Evolutionary conservation across 2,113 vertebrate species (phyloP).

Genomic region (Catharus bicknelli): DNA sequence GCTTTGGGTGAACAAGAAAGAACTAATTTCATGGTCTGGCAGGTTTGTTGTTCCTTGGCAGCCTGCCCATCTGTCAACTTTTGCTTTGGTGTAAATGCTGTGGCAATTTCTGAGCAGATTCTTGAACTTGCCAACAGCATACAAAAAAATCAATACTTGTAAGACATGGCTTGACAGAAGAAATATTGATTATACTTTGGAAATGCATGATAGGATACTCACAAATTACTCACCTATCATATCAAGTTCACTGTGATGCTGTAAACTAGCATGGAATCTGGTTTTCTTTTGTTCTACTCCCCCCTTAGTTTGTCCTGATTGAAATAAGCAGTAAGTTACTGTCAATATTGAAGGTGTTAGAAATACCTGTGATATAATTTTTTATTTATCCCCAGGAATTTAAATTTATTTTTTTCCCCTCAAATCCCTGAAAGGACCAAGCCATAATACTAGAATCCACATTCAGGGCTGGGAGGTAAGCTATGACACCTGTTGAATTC

Average conservation of each 20-base stretch:
- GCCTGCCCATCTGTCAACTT: constrained; percentile 37
- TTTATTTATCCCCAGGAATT: not conserved
- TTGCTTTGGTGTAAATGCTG: not conserved
- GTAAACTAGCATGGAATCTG: not conserved
- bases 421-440: not conserved
- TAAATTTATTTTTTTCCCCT: not conserved
- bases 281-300: not conserved
- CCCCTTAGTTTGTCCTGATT: not conserved
- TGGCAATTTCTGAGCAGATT: not conserved
- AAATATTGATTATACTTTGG: not conserved
- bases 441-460: not conserved
- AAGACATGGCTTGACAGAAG: not conserved
- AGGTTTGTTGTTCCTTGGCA: constrained; percentile 50
- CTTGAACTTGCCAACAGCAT: not conserved
- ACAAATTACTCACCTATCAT: not conserved
- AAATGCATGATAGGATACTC: not conserved
- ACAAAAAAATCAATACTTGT: not conserved
- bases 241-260: not conserved
- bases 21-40: constrained; percentile 71
- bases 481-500: not conserved
- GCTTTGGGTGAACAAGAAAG: constrained; percentile 34
- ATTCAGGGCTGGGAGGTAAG: not conserved
- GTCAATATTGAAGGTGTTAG: not conserved
- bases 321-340: not conserved
- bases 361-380: not conserved